phyloP scores from a whole-genome alignment of 2,888 invertebrate genomes.

The Altica lythri region DNA sequence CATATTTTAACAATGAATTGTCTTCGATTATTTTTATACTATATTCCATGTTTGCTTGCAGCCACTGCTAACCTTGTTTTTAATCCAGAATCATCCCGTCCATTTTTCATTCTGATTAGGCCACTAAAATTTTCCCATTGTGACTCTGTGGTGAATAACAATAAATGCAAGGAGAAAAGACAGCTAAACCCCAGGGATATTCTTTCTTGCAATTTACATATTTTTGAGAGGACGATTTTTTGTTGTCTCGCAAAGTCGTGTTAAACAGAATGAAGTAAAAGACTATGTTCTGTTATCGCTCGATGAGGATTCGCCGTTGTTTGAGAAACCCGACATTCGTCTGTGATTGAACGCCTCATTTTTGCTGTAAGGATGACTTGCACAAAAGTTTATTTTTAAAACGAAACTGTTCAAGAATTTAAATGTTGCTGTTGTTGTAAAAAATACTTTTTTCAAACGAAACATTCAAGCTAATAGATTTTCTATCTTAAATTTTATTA shows the following conservation, averaged over 20 bases:
- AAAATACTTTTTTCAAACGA: too few relatives aligned
- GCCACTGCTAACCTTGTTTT: conserved; percentile 5
- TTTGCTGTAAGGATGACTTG: too few relatives aligned
- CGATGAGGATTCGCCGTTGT: conserved; percentile 3
- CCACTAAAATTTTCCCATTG: conserved; percentile 16
- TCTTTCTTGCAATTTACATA: conserved; percentile 27
- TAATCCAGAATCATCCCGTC: conserved; percentile 11
- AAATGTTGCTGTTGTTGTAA: too few relatives aligned
- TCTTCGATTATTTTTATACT: too few relatives aligned
- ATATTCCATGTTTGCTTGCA: too few relatives aligned
- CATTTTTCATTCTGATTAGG: conserved; percentile 22
- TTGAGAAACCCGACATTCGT: conserved; percentile 8
- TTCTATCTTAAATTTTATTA: too few relatives aligned
- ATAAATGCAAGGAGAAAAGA: conserved; percentile 14
- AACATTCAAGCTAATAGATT: too few relatives aligned
- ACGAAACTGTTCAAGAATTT: too few relatives aligned
- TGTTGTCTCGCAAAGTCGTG: conserved; percentile 16
- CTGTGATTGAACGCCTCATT: conserved; percentile 5
- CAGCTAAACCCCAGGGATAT: conserved; percentile 25
- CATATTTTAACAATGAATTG: too few relatives aligned
- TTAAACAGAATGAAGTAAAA: conserved; percentile 14
- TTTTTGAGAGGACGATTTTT: conserved; percentile 23
- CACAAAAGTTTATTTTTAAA: too few relatives aligned
- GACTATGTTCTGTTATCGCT: conserved; percentile 9
- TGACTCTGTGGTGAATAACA: conserved; percentile 22